Percentiles rank a stretch among this genome's conserved stretches.
Conservation (phyloP, 2,797 vertebrate species). For the Bovichtus diacanthus region DNA sequence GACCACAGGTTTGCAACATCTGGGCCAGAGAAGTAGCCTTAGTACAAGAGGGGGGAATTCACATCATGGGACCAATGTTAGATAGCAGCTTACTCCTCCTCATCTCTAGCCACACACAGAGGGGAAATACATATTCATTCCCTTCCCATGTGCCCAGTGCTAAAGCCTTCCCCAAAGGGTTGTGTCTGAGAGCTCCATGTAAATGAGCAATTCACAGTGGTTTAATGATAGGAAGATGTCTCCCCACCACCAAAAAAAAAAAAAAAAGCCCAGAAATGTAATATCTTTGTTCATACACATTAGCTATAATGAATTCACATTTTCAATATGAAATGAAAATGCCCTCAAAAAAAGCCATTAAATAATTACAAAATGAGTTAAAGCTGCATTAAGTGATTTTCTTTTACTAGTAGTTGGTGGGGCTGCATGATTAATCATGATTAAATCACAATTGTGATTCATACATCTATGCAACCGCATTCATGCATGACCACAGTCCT, state of each 20-base stretch:
- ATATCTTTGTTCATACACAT: background rate
- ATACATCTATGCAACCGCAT: background rate
- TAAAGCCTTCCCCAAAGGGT: constrained; percentile 52
- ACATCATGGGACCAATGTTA: constrained; percentile 35
- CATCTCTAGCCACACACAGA: constrained; percentile 32
- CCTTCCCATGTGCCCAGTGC: constrained; percentile 35
- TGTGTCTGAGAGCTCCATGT: constrained; percentile 45
- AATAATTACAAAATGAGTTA: background rate
- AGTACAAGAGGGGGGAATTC: constrained; percentile 34
- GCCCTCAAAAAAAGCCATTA: background rate
- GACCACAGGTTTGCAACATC: constrained; percentile 55
- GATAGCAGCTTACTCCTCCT: constrained; percentile 50
- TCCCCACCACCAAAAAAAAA: no score
- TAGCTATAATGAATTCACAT: background rate
- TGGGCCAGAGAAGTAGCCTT: constrained; percentile 43
- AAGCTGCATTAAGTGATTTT: background rate
- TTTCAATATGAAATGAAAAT: background rate
- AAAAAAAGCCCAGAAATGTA: background rate
- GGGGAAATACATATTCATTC: constrained; percentile 59
- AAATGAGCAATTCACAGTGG: constrained; percentile 34
- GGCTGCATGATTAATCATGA: constrained; percentile 1
- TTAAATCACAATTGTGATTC: background rate
- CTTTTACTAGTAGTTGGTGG: background rate
- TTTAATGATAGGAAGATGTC: constrained; percentile 34
- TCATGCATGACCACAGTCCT: background rate